phyloP scores from a whole-genome alignment of 2,113 vertebrate genomes.

The Tursiops truncatus region DNA sequence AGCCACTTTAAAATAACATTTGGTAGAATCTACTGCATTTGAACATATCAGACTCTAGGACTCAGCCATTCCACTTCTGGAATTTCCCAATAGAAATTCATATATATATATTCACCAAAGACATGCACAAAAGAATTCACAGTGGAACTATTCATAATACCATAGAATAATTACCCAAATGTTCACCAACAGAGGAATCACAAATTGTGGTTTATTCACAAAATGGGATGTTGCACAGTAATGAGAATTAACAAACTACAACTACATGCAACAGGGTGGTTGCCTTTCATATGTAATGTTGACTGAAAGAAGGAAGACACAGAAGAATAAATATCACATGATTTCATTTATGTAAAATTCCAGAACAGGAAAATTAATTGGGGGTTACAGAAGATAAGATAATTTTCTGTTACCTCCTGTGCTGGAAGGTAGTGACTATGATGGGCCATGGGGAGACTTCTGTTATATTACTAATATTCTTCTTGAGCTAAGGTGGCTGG shows the following conservation, averaged over 20 bases:
- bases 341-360: neutral
- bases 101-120: neutral
- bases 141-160: neutral
- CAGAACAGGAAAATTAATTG: neutral
- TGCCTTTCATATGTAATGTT: neutral
- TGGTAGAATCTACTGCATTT: neutral
- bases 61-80: neutral
- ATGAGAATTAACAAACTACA: neutral
- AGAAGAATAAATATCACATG: neutral
- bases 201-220: neutral
- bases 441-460: rapidly evolving
- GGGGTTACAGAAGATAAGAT: neutral
- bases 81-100: neutral
- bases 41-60: neutral
- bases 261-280: neutral
- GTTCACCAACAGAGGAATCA: neutral
- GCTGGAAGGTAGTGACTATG: neutral
- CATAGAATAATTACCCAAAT: constrained; percentile 10
- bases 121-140: neutral
- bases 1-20: neutral
- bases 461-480: neutral
- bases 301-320: neutral
- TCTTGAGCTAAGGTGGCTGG: neutral
- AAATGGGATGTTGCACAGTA: neutral
- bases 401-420: neutral